Evolutionary conservation across 2,797 vertebrate genomes (phyloP).

Genomic region (Eupleurogrammus muticus): DNA sequence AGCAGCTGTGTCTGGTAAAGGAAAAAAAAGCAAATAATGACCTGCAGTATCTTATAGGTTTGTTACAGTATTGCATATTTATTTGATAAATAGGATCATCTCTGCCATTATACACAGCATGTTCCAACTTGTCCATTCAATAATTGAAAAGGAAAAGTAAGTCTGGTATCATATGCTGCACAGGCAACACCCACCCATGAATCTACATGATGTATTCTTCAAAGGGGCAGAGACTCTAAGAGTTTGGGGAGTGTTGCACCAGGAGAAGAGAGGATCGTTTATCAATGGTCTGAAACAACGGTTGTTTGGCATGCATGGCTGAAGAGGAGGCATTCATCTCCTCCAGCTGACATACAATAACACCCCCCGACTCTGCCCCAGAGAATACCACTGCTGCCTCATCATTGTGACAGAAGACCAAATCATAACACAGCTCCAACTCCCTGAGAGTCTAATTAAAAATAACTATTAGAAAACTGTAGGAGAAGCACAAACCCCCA

Average conservation of each 20-base stretch:
- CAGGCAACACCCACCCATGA: not conserved
- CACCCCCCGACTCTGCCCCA: conserved; percentile 47
- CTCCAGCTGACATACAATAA: conserved; percentile 54
- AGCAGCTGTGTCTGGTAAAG: too few species aligned
- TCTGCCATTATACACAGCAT: not conserved
- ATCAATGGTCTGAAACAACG: conserved; percentile 66
- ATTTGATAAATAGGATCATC: too few species aligned
- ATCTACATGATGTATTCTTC: conserved; percentile 14
- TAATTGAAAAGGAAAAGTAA: not conserved
- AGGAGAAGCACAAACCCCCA: conserved; percentile 21
- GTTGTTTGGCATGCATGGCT: conserved; percentile 55
- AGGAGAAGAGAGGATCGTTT: conserved; percentile 51
- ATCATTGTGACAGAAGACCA: conserved; percentile 37
- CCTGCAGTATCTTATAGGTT: too few species aligned
- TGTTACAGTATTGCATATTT: too few species aligned
- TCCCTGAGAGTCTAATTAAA: conserved; percentile 73
- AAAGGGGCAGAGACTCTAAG: conserved; percentile 21
- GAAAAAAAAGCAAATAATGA: too few species aligned
- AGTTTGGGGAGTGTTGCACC: conserved; percentile 13
- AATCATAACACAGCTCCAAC: conserved; percentile 44
- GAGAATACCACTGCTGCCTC: conserved; percentile 50
- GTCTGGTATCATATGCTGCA: not conserved
- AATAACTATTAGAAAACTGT: conserved; percentile 39
- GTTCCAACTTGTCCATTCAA: not conserved
- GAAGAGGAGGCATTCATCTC: conserved; percentile 66